Base-by-base conservation (phyloP, 2,888 invertebrate genomes). In the Aphidoletes aphidimyza region DNA sequence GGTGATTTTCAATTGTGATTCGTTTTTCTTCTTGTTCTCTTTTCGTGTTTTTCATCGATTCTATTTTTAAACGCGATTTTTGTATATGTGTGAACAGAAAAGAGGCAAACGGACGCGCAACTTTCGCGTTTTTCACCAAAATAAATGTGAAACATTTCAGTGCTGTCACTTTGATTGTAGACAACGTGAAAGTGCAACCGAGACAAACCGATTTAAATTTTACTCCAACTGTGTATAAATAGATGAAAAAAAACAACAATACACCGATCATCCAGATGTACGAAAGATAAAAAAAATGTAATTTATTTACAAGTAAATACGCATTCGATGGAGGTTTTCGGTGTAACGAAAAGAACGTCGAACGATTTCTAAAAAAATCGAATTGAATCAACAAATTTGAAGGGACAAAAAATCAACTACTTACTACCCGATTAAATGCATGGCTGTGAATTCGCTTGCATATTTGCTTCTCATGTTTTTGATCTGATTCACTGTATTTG, bases 391-490 rank as follows among this genome's bases (percentile, higher is more conserved):
- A n/a, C 39, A 39, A 5, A 39, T 39, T 39, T 39, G 39, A 8
- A 39, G 11, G 39, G 11, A 39, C 6, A 39, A 39, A 39, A 39
- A 54, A 54, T 22, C n/a, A 54, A 54, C 54, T 14, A 47, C 81
- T 37, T 81, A 81, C 81, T 37, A 81, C 22, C 37, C 37, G 36
- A 37, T 81, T 81, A 11, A 81, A 81, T 17, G 81, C 37, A n/a
- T 81, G 81, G 22, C 81, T 81, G n/a, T 81, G 81, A n/a, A 81
- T 81, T 11, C 81, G 37, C 37, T 81, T 81, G 37, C 81, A 81
- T 11, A 81, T 81, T 81, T 81, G 81, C 19, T 81, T 81, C 11
- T 37, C 81, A 81, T 81, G 36, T 81, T 81, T 81, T 37, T 36
- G n/a, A 81, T 81, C 22, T 11, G 37, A 81, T 81, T 81, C 81